Evolutionary conservation across 2,888 invertebrate species (phyloP).

Genomic region (Idaea biselata): DNA sequence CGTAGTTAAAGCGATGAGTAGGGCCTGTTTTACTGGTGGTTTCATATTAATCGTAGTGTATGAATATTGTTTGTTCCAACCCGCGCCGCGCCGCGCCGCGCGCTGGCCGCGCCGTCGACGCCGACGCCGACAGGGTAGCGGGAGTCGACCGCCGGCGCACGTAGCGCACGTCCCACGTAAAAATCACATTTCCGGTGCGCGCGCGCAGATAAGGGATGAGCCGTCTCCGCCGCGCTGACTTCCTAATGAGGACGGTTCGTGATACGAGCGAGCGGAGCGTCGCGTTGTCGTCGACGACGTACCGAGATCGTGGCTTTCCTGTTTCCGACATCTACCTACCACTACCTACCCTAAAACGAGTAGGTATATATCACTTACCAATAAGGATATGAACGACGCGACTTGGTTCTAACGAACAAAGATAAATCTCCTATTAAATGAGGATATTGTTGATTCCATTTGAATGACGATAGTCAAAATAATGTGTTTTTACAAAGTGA

Average conservation of each 20-base stretch:
- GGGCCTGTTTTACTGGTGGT: too few species aligned
- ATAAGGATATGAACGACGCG: too few species aligned
- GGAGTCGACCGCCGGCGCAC: slow-evolving; percentile 9
- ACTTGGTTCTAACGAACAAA: not conserved
- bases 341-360: not conserved
- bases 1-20: too few species aligned
- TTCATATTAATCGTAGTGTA: too few species aligned
- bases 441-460: not conserved
- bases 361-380: too few species aligned
- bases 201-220: slow-evolving; percentile 24
- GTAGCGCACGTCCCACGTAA: slow-evolving; percentile 19
- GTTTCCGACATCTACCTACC: not conserved
- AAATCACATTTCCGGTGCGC: slow-evolving; percentile 24
- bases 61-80: too few species aligned
- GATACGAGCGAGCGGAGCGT: too few species aligned
- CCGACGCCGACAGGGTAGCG: not conserved
- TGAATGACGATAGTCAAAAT: not conserved
- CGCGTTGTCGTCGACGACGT: not conserved
- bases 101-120: too few species aligned
- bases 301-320: not conserved
- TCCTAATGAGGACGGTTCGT: slow-evolving; percentile 17
- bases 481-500: not conserved
- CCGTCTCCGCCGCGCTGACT: slow-evolving; percentile 17
- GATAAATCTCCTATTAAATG: not conserved
- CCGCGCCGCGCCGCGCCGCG: too few species aligned